Evolutionary conservation across 1,140 invertebrate species (phyloP), one percentile per base, ranked within the genome.

Genomic region (Drosophila nebulosa): DNA sequence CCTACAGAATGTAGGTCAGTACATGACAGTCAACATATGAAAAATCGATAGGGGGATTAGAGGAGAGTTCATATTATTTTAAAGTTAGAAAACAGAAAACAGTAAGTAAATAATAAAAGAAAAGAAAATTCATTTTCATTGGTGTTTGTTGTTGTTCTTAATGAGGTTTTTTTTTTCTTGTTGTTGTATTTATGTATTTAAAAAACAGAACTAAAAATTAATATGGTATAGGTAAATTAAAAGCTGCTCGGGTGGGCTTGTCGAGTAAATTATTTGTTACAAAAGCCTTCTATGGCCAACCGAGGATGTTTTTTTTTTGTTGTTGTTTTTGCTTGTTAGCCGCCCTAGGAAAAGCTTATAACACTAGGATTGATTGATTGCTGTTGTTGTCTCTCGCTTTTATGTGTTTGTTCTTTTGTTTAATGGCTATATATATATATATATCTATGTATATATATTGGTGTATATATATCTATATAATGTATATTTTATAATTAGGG

Each of bases 1-100:
- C 58, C 36, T 46, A 63, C 55, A 42, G 46, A 61, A 88, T 81
- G 83, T 86, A 80, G 83, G 83, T 81, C 74, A 77, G 74, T 76
- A 59, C 56, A 26, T 42, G 56, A 42, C 66, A 66, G 30, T 39
- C 39, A 21, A 46, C 39, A 52, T 58, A 67, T 64, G 64, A 52
- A 66, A 86, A 85, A 85, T 85, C 83, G 77, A 85, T 85, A 85
- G n/a, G 7, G 26, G 14, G 18, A 39, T 51, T 73, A 39, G 64
- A 71, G 67, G 69, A 39, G 64, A 71, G 67, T 9, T 46, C 10
- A 46, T 46, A 7, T 46, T 63, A 75, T 67, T 69, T 32, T 62
- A 69, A 55, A 22, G 30, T 32, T 32, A 32, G 2, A n/a, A 4
- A 24, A 24, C 24, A 32, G 10, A 32, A 12, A 32, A 32, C 10